Evolutionary conservation across 2,113 vertebrate genomes (phyloP).

Genomic region (Cathartes aura): DNA sequence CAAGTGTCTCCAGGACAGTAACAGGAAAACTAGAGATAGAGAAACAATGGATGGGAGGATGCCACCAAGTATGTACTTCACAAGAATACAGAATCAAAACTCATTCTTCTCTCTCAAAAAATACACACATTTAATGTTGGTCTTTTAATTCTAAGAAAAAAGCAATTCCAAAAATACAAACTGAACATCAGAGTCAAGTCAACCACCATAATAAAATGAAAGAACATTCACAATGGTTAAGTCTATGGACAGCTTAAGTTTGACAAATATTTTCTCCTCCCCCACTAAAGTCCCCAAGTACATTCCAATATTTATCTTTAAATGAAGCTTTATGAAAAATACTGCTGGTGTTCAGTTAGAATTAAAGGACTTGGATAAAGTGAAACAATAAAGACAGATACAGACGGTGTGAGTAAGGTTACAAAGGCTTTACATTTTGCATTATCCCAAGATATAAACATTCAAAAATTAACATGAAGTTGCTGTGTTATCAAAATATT

Average conservation of each 20-base stretch:
- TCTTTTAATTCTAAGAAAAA: constrained; percentile 83
- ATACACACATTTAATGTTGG: constrained; percentile 85
- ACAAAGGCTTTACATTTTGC: constrained; percentile 80
- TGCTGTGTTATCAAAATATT: constrained; percentile 82
- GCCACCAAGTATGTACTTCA: constrained; percentile 54
- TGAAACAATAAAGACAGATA: constrained; percentile 71
- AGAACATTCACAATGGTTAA: constrained; percentile 79
- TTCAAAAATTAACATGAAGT: constrained; percentile 81
- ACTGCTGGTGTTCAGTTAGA: constrained; percentile 86
- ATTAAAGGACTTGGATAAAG: constrained; percentile 76
- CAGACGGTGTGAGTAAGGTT: constrained; percentile 70
- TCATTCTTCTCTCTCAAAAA: constrained; percentile 79
- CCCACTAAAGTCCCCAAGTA: constrained; percentile 14
- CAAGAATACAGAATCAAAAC: constrained; percentile 76
- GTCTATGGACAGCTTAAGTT: constrained; percentile 72
- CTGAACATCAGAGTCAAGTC: constrained; percentile 82
- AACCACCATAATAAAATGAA: constrained; percentile 79
- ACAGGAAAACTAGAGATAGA: neutral
- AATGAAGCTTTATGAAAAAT: constrained; percentile 74
- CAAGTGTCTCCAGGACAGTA: constrained; percentile 16
- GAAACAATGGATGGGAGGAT: neutral
- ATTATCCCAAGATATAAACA: constrained; percentile 83
- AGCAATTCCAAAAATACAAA: constrained; percentile 85
- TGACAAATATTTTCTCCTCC: constrained; percentile 57
- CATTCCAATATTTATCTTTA: constrained; percentile 61